Evolutionary conservation across 2,888 invertebrate genomes (phyloP).

Genomic region (Sinhomidia bicolor): DNA sequence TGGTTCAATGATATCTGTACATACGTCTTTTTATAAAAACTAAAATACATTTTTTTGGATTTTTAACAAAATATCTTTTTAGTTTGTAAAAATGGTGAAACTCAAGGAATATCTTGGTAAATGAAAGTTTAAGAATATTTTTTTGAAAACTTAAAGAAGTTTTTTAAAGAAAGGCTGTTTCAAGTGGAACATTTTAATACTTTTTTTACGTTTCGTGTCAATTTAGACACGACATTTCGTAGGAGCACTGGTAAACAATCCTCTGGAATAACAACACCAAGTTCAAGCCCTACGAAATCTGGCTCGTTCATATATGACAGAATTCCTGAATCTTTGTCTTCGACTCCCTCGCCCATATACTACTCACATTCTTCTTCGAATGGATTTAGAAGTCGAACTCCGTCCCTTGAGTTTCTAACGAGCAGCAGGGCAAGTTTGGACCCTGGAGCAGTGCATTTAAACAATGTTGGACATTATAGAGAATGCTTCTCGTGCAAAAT

Average conservation of each 20-base stretch:
- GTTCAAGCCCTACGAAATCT: constrained; percentile 64
- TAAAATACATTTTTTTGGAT: neutral
- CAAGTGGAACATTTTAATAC: neutral
- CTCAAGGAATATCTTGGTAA: constrained; percentile 73
- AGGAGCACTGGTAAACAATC: constrained; percentile 54
- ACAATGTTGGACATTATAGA: constrained; percentile 63
- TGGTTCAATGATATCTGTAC: too few species aligned
- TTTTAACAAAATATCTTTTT: neutral
- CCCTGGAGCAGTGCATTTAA: constrained; percentile 54
- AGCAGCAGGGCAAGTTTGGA: constrained; percentile 50
- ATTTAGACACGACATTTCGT: constrained; percentile 57
- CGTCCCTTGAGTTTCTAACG: constrained; percentile 56
- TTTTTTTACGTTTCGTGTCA: neutral
- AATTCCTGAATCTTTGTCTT: constrained; percentile 58
- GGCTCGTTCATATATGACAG: constrained; percentile 64
- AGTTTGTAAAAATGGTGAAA: constrained; percentile 63
- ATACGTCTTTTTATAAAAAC: too few species aligned
- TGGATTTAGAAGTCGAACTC: constrained; percentile 60
- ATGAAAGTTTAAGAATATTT: neutral
- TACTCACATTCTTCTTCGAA: constrained; percentile 36
- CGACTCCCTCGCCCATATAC: constrained; percentile 21
- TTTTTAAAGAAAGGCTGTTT: neutral
- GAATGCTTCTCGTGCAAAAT: constrained; percentile 78
- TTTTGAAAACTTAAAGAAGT: neutral
- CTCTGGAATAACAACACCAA: constrained; percentile 45